Percentiles rank a stretch among this genome's conserved stretches.
phyloP scores from a whole-genome alignment of 2,113 vertebrate species.

The Microcebus jonahi region DNA sequence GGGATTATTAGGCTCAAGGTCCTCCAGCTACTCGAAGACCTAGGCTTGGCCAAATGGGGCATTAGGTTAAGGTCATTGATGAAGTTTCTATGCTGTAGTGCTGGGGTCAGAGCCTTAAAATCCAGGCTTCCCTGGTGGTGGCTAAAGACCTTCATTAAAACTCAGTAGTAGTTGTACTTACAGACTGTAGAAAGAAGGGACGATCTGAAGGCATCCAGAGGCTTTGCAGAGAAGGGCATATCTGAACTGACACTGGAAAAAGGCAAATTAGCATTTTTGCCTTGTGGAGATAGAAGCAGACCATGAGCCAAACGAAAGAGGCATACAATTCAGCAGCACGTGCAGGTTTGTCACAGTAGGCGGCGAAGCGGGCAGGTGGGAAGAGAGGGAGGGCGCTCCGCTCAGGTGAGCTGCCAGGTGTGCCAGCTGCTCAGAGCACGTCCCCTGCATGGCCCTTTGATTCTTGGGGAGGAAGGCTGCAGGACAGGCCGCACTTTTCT shows the following conservation, averaged over 20 bases:
- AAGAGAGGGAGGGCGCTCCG: neutral
- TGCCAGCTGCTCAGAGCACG: neutral
- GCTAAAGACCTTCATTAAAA: neutral
- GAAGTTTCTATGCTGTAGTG: neutral
- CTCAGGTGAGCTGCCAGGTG: too few species aligned
- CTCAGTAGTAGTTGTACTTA: neutral
- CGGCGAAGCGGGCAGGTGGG: neutral
- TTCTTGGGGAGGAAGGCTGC: neutral
- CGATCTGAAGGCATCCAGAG: neutral
- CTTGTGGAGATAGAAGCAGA: neutral
- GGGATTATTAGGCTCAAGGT: neutral
- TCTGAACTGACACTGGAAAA: neutral
- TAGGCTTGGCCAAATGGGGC: neutral
- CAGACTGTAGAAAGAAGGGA: neutral
- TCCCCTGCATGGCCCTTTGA: neutral
- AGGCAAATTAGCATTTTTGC: neutral
- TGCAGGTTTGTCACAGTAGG: neutral
- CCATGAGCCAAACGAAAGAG: neutral
- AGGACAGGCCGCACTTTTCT: neutral
- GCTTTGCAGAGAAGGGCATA: neutral
- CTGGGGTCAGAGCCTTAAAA: neutral
- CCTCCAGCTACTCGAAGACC: too few species aligned
- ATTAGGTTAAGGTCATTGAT: neutral
- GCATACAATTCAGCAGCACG: neutral
- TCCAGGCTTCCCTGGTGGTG: neutral